Percentiles rank a stretch among this genome's conserved stretches.
These are phyloP conservation scores for Lasiommata megera DNA, from an alignment of 2,888 invertebrate genomes.

Conservation along the genomic window DNA sequence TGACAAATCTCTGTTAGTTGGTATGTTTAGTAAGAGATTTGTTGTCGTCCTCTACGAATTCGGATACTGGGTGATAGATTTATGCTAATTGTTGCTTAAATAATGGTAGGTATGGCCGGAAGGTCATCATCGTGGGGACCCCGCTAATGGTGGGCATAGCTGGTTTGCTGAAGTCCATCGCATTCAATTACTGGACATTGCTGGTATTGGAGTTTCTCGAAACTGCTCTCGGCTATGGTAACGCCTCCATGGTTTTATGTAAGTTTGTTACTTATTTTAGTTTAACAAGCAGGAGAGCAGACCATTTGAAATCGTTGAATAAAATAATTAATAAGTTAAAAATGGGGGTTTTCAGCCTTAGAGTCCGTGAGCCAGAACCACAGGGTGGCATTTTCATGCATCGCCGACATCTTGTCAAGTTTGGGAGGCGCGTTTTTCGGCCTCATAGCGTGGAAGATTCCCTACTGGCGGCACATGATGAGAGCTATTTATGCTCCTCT, in stretches of 20 bases:
- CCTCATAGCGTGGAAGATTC: slow-evolving; percentile 85
- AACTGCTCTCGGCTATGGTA: slow-evolving; percentile 82
- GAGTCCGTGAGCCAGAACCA: slow-evolving; percentile 67
- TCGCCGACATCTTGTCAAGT: slow-evolving; percentile 60
- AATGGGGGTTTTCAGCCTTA: slow-evolving; percentile 48
- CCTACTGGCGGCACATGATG: slow-evolving; percentile 87
- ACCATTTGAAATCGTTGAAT: too few relatives aligned
- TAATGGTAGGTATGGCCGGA: slow-evolving; percentile 74
- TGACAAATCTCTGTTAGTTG: too few relatives aligned
- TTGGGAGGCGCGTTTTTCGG: slow-evolving; percentile 87
- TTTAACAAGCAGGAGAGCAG: too few relatives aligned
- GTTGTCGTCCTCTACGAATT: too few relatives aligned
- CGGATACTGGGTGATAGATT: too few relatives aligned
- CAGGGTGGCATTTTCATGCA: slow-evolving; percentile 68
- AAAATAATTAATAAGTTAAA: too few relatives aligned
- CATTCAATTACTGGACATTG: slow-evolving; percentile 85
- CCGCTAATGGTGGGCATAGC: slow-evolving; percentile 80
- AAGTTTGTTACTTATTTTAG: too few relatives aligned
- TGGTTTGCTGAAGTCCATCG: slow-evolving; percentile 86
- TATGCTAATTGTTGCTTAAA: too few relatives aligned
- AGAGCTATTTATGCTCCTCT: slow-evolving; percentile 87
- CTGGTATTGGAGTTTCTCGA: slow-evolving; percentile 87
- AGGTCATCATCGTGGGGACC: slow-evolving; percentile 68
- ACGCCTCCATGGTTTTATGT: slow-evolving; percentile 73
- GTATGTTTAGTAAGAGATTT: too few relatives aligned